Conservation (phyloP, 2,888 invertebrate species). For the Plemyria rubiginata region DNA sequence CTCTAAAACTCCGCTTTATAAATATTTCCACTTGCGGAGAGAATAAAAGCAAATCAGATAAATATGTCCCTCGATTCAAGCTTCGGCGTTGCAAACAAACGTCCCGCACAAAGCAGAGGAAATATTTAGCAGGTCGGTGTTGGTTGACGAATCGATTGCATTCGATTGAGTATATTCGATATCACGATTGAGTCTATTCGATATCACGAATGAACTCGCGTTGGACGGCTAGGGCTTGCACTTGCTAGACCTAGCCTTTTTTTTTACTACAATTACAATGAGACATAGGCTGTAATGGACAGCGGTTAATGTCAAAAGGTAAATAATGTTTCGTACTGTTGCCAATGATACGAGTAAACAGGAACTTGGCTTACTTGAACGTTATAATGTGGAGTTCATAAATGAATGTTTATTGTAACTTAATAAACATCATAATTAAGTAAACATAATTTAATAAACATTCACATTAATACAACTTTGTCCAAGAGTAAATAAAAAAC, state of each 20-base stretch:
- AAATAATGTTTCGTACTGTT: too few species aligned
- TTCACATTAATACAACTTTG: too few species aligned
- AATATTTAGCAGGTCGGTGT: constrained; percentile 50
- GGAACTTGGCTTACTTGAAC: too few species aligned
- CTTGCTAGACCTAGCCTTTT: not conserved
- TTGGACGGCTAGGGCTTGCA: constrained; percentile 8
- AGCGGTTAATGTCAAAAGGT: too few species aligned
- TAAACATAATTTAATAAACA: too few species aligned
- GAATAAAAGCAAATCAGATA: constrained; percentile 17
- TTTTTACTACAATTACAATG: too few species aligned
- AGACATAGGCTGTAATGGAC: too few species aligned
- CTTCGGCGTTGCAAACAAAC: constrained; percentile 36
- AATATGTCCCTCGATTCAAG: constrained; percentile 4
- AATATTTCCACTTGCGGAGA: not conserved
- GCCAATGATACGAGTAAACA: too few species aligned
- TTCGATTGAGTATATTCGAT: constrained; percentile 64
- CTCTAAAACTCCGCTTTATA: not conserved
- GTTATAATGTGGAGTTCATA: too few species aligned
- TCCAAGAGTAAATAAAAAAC: too few species aligned
- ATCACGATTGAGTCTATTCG: constrained; percentile 62
- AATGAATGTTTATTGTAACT: too few species aligned
- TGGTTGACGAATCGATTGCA: constrained; percentile 39
- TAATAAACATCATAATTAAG: too few species aligned
- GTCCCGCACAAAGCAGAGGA: constrained; percentile 40
- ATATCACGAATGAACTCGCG: constrained; percentile 56